Conservation (phyloP, 2,888 invertebrate genomes). For the Bombylius major region DNA sequence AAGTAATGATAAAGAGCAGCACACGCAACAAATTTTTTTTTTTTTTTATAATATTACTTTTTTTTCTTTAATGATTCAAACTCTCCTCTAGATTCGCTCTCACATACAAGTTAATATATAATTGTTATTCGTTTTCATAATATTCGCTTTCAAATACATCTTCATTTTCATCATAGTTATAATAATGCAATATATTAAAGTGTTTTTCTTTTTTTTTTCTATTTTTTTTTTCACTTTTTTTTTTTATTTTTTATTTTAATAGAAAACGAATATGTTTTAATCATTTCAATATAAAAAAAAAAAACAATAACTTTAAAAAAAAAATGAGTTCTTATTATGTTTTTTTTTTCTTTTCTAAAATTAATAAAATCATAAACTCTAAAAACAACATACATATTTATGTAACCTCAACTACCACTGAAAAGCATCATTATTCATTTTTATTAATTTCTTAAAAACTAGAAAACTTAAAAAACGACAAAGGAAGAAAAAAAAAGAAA, state of each 20-base stretch:
- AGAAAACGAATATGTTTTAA: not conserved
- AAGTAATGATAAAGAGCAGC: constrained; percentile 12
- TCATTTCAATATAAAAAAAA: not conserved
- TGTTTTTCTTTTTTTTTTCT: no score
- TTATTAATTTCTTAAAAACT: no score
- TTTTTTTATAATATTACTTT: constrained; percentile 4
- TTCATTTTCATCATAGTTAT: not conserved
- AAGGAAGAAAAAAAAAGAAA: no score
- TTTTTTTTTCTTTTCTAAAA: no score
- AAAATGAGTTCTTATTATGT: no score
- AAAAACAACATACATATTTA: no score
- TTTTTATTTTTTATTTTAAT: not conserved
- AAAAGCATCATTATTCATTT: no score
- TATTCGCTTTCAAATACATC: not conserved
- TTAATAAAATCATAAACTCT: no score
- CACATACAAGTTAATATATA: not conserved
- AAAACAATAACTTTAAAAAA: no score
- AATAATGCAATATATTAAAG: not conserved
- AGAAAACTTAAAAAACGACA: no score
- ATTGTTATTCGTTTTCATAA: not conserved
- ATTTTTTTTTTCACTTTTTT: not conserved
- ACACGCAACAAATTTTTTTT: constrained; percentile 8
- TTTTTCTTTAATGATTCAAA: not conserved
- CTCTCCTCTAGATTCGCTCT: not conserved
- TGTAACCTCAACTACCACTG: no score